Evolutionary conservation across 2,888 invertebrate genomes (phyloP), one percentile per base, ranked within the genome.

Genomic region (Fabriciana adippe): DNA sequence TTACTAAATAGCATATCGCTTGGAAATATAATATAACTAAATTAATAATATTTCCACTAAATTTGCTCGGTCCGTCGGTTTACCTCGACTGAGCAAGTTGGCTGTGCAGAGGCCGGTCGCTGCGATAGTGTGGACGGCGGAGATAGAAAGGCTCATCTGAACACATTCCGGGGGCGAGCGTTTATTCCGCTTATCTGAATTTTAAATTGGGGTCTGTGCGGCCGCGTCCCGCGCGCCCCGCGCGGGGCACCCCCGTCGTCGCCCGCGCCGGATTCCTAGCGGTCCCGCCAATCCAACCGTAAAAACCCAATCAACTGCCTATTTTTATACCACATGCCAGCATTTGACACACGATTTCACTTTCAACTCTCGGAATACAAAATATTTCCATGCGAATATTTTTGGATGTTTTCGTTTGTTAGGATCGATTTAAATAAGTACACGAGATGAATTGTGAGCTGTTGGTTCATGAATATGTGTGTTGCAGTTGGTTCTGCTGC

Each of bases 151-250:
- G 41, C 56, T 53, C 61, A 13, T 55, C 55, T 50, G 57, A 26
- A 56, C 69, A 55, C 67, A 72, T 72, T 73, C 72, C 72, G 69
- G 55, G 74, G 73, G 73, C 74, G 77, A 80, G 79, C 83, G 83
- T 84, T 89, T 85, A 88, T 90, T 89, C 88, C 88, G 89, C 88
- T 89, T 88, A 89, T 90, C 89, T 89, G 84, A 90, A 90, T 89
- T 90, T 90, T 86, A 90, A 90, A 90, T 89, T 84, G 78, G 75
- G 76, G 75, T 73, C 74, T 73, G 66, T 70, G 68, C 61, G 73
- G 68, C 63, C 67, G 61, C 70, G 65, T 61, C 68, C 56, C 41
- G 15, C 55, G 48, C 66, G 11, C 67, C 61, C 48, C 62, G 72
- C 71, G 41, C 72, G 69, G 86, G 85, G 50, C 54, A 15, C 47